A percentile compares a stretch with the other conserved stretches of the same genome.
Evolutionary conservation across 1,140 invertebrate genomes (phyloP).

Genomic region (Mactra quadrangularis): DNA sequence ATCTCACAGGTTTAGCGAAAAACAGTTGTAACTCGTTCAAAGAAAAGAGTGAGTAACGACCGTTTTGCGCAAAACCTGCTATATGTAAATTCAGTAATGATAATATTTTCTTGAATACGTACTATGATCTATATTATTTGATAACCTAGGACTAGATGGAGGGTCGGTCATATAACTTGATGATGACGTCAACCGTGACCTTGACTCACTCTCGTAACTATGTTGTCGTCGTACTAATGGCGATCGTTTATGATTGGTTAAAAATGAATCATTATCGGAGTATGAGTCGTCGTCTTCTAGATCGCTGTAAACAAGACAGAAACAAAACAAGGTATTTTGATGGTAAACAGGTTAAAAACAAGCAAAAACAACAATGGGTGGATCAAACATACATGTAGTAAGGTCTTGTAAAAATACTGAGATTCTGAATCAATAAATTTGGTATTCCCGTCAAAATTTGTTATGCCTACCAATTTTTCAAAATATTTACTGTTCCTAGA

Average conservation of each 20-base stretch:
- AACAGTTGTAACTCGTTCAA: too few relatives aligned
- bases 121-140: constrained; percentile 59
- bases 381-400: too few relatives aligned
- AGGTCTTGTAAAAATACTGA: too few relatives aligned
- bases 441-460: too few relatives aligned
- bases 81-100: background rate
- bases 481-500: too few relatives aligned
- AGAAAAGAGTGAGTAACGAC: too few relatives aligned
- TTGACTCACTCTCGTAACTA: constrained; percentile 48
- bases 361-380: background rate
- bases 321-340: background rate
- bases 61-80: too few relatives aligned
- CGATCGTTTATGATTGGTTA: constrained; percentile 63
- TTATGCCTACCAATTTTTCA: too few relatives aligned
- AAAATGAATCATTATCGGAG: constrained; percentile 64
- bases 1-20: background rate
- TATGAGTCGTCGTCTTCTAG: constrained; percentile 59
- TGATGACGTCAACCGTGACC: constrained; percentile 42
- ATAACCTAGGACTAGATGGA: constrained; percentile 53
- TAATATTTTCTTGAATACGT: constrained; percentile 20
- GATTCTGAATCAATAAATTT: too few relatives aligned
- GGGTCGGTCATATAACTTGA: constrained; percentile 47
- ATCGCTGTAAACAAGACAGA: constrained; percentile 59
- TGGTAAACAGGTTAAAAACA: constrained; percentile 29
- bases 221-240: constrained; percentile 27